Percentiles rank a stretch among this genome's conserved stretches.
Evolutionary conservation across 2,113 vertebrate species (phyloP).

Genomic region (Cricetomys ansorgei): DNA sequence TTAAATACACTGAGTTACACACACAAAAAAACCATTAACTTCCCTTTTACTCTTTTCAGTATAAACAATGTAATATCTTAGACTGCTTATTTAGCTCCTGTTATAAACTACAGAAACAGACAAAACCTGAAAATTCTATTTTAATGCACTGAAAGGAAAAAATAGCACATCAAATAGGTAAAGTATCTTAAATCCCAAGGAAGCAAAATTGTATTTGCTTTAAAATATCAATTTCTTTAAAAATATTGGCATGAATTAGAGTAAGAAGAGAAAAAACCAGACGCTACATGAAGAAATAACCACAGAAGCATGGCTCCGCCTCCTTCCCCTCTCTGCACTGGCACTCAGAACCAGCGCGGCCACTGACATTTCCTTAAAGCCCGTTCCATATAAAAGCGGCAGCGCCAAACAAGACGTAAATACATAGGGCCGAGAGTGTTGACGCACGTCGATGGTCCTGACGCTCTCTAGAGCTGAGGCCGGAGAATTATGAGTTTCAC

Average conservation of each 20-base stretch:
- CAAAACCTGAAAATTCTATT: conserved; percentile 36
- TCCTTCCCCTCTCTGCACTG: background rate
- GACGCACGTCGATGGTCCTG: background rate
- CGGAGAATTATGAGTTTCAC: background rate
- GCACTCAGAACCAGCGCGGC: background rate
- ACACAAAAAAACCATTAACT: conserved; percentile 18
- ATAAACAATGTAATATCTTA: background rate
- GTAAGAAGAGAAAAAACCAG: background rate
- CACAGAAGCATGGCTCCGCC: background rate
- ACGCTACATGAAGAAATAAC: background rate
- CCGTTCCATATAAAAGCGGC: background rate
- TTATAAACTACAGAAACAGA: conserved; percentile 2
- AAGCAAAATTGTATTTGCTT: conserved; percentile 46
- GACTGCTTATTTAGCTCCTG: background rate
- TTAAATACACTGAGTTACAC: background rate
- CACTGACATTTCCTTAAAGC: background rate
- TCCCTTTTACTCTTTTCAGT: background rate
- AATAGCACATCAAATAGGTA: background rate
- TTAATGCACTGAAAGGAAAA: conserved; percentile 47
- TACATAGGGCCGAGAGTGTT: background rate
- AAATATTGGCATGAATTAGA: conserved; percentile 17
- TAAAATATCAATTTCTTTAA: conserved; percentile 33
- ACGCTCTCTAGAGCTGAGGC: background rate
- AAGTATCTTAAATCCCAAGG: conserved; percentile 23
- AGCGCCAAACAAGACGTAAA: background rate